A percentile compares a stretch with the other conserved stretches of the same genome.
These are phyloP conservation scores for Phylloscopus whistleri DNA, from an alignment of 2,113 vertebrate species.

Conservation along the genomic window DNA sequence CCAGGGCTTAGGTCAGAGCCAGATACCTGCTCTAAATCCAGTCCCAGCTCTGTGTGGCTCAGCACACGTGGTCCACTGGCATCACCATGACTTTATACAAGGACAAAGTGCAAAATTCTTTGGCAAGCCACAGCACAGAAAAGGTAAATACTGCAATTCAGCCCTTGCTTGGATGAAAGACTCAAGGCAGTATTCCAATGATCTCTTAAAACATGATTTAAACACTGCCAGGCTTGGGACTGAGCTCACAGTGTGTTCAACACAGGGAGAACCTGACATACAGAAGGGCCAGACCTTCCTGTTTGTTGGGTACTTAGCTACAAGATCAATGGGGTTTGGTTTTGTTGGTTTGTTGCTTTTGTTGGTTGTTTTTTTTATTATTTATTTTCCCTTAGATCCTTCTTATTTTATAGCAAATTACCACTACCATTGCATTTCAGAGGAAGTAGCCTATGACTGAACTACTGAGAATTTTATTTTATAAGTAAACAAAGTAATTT, in stretches of 20 bases:
- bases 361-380: not conserved
- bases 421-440: conserved; percentile 32
- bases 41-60: not conserved
- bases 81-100: not conserved
- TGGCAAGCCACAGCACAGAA: not conserved
- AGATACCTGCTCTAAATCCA: not conserved
- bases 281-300: not conserved
- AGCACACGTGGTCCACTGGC: not conserved
- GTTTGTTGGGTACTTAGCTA: not conserved
- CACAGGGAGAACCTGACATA: not conserved
- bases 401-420: conserved; percentile 28
- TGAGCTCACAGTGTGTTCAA: not conserved
- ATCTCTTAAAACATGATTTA: not conserved
- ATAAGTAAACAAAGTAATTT: conserved; percentile 45
- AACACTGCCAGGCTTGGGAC: not conserved
- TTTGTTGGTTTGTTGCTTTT: too few relatives aligned
- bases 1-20: not conserved
- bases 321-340: not conserved
- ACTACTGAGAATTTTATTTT: conserved; percentile 51
- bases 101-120: not conserved
- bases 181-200: not conserved
- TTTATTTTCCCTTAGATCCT: not conserved
- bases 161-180: not conserved
- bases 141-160: not conserved
- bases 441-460: conserved; percentile 34